These are phyloP conservation scores for Leucozona laternaria DNA, from an alignment of 2,888 invertebrate species.

Conservation along the genomic window DNA sequence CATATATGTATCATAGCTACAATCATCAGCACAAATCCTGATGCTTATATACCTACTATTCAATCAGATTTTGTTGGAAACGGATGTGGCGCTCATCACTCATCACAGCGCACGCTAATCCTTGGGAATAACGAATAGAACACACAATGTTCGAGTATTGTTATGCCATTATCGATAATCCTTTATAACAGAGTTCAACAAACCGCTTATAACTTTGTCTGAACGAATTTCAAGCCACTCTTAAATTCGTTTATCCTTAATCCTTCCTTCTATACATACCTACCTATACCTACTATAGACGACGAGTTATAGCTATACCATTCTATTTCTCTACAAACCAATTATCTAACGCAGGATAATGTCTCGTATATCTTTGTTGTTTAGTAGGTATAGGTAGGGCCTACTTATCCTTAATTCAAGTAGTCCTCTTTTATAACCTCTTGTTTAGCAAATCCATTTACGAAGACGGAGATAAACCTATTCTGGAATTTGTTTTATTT, in stretches of 20 bases:
- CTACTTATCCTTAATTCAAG: slow-evolving; percentile 46
- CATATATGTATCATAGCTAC: too few species aligned
- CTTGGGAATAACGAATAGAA: slow-evolving; percentile 45
- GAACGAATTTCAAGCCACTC: slow-evolving; percentile 21
- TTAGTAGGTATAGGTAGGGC: neutral
- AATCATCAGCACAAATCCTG: neutral
- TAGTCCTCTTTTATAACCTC: neutral
- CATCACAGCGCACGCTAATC: slow-evolving; percentile 44
- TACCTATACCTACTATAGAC: too few species aligned
- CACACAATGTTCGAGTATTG: slow-evolving; percentile 51
- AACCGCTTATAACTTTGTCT: slow-evolving; percentile 44
- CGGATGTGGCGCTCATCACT: slow-evolving; percentile 38
- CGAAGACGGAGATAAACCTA: slow-evolving; percentile 33
- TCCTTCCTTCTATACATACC: slow-evolving; percentile 12
- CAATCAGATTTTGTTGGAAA: slow-evolving; percentile 46
- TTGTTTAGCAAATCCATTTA: slow-evolving; percentile 57
- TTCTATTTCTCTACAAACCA: slow-evolving; percentile 35
- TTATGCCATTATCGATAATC: slow-evolving; percentile 60
- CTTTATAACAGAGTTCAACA: slow-evolving; percentile 59
- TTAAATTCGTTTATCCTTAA: slow-evolving; percentile 52
- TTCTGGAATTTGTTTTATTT: slow-evolving; percentile 23
- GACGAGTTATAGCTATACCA: neutral
- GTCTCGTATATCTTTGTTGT: slow-evolving; percentile 38
- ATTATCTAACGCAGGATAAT: slow-evolving; percentile 67
- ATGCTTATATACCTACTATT: neutral